Evolutionary conservation across 2,888 invertebrate species (phyloP).

Genomic region (Oscheius sp.): DNA sequence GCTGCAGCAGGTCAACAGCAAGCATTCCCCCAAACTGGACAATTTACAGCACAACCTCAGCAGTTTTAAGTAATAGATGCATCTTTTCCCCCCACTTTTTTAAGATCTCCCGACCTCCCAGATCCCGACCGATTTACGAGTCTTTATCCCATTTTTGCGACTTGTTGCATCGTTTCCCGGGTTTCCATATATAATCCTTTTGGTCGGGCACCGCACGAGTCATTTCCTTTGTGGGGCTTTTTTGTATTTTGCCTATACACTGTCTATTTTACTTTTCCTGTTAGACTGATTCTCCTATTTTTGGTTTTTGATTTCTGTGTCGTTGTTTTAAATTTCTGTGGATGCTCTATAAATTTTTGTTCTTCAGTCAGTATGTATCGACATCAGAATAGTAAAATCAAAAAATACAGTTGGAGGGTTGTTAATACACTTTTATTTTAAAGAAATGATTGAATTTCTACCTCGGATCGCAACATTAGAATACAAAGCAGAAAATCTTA

Average conservation of each 20-base stretch:
- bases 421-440: neutral
- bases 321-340: conserved; percentile 8
- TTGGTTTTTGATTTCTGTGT: conserved; percentile 12
- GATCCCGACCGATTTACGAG: conserved; percentile 21
- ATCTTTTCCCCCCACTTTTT: neutral
- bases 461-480: neutral
- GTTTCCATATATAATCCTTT: conserved; percentile 4
- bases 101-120: conserved; percentile 33
- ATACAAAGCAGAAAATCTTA: neutral
- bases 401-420: no score
- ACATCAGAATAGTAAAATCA: no score
- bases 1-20: conserved; percentile 28
- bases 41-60: conserved; percentile 32
- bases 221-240: conserved; percentile 19
- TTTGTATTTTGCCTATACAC: conserved; percentile 11
- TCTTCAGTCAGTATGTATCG: neutral
- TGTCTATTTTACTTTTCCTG: neutral
- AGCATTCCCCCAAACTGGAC: conserved; percentile 35
- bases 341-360: conserved; percentile 11
- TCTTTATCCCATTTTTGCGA: conserved; percentile 22
- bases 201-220: conserved; percentile 31
- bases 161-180: conserved; percentile 29
- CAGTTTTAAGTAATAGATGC: conserved; percentile 16
- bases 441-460: neutral
- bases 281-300: conserved; percentile 16